Conservation (phyloP, 2,113 vertebrate species). For the Paraplagusia blochii region DNA sequence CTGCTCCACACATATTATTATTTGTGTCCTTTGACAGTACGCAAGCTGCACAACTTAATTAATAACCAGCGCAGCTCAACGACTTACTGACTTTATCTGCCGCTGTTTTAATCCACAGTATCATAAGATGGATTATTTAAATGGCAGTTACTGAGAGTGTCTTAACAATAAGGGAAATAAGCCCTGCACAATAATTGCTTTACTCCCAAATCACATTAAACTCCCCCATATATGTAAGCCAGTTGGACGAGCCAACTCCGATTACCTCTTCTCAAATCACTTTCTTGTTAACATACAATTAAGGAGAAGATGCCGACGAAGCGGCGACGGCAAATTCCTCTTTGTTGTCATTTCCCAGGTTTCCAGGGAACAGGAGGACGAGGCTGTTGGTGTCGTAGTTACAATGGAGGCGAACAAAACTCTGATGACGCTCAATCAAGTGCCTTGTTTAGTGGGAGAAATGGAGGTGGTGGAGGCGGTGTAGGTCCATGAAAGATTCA, state of each 20-base stretch:
- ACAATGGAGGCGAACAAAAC: slow-evolving; percentile 51
- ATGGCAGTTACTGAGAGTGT: neutral
- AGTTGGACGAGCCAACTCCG: slow-evolving; percentile 37
- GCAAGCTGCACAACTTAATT: too few species aligned
- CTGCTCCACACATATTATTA: too few species aligned
- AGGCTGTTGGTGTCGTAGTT: slow-evolving; percentile 28
- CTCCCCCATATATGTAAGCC: slow-evolving; percentile 24
- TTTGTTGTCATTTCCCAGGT: slow-evolving; percentile 42
- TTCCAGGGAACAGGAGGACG: slow-evolving; percentile 43
- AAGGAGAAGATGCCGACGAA: slow-evolving; percentile 43
- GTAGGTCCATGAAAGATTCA: slow-evolving; percentile 19
- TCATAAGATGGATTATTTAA: slow-evolving; percentile 13
- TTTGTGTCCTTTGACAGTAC: too few species aligned
- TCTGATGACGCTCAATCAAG: slow-evolving; percentile 57
- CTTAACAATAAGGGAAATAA: slow-evolving; percentile 13
- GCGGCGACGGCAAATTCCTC: slow-evolving; percentile 34
- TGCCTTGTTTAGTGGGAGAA: slow-evolving; percentile 50
- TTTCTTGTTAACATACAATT: slow-evolving; percentile 61
- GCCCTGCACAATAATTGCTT: slow-evolving; percentile 20
- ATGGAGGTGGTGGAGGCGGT: slow-evolving; percentile 4
- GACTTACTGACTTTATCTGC: too few species aligned
- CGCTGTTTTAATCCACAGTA: neutral
- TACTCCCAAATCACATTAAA: slow-evolving; percentile 28
- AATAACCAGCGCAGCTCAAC: too few species aligned
- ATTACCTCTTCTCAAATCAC: slow-evolving; percentile 36